Percentiles rank a stretch among this genome's conserved stretches.
These are phyloP conservation scores for Heterodera filipjevi DNA, from an alignment of 2,888 invertebrate species.

Conservation along the genomic window DNA sequence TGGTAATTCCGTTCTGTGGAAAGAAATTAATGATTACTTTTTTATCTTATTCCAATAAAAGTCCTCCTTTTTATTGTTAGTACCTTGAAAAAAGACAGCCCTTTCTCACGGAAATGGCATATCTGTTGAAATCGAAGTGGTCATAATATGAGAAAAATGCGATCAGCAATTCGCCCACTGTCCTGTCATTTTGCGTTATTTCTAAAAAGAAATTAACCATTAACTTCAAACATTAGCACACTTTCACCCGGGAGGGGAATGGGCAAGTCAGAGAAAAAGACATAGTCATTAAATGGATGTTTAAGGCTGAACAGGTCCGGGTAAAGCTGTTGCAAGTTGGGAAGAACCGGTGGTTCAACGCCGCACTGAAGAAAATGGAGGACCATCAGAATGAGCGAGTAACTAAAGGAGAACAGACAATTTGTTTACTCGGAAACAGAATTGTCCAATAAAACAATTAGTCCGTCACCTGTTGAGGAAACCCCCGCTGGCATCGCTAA, in stretches of 20 bases:
- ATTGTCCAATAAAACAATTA: not conserved
- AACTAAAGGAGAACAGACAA: no score
- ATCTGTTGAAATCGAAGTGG: conserved; percentile 51
- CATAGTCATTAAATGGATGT: conserved; percentile 37
- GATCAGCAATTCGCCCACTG: conserved; percentile 55
- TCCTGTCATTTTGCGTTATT: conserved; percentile 42
- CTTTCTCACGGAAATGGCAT: conserved; percentile 52
- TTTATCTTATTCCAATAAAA: not conserved
- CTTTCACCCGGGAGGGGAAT: conserved; percentile 35
- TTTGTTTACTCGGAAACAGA: no score
- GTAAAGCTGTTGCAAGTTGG: conserved; percentile 59
- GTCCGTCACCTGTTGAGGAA: conserved; percentile 55
- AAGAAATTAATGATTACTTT: no score
- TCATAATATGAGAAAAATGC: conserved; percentile 63
- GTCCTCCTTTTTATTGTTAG: no score
- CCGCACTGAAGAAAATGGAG: conserved; percentile 62
- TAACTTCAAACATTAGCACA: not conserved
- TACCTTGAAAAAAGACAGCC: conserved; percentile 42
- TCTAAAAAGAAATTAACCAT: conserved; percentile 39
- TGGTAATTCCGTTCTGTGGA: conserved; percentile 35
- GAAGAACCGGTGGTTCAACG: conserved; percentile 55
- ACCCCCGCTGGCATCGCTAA: conserved; percentile 56
- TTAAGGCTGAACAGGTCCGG: conserved; percentile 48
- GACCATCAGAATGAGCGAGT: conserved; percentile 62
- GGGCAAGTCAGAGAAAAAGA: conserved; percentile 45